These are phyloP conservation scores for Campoletis raptor DNA, from an alignment of 2,888 invertebrate species.

Conservation along the genomic window DNA sequence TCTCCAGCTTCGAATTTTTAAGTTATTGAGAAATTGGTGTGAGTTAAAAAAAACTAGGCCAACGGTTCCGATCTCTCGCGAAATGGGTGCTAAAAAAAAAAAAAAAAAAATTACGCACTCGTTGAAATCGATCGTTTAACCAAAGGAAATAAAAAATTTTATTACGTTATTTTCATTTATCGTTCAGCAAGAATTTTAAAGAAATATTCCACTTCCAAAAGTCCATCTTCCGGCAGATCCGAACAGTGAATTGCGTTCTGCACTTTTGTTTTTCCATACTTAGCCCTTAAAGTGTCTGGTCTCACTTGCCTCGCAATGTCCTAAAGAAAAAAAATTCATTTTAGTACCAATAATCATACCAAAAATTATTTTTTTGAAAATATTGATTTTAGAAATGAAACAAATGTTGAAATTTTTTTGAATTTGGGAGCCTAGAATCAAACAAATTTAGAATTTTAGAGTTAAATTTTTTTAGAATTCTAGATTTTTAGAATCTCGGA, in stretches of 20 bases:
- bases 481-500: too few relatives aligned
- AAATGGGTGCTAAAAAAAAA: neutral
- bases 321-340: conserved; percentile 84
- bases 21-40: neutral
- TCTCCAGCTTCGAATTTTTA: neutral
- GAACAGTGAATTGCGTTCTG: conserved; percentile 97
- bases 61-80: neutral
- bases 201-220: conserved; percentile 93
- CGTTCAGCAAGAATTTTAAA: conserved; percentile 88
- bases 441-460: too few relatives aligned
- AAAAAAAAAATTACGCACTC: neutral
- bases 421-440: neutral
- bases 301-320: conserved; percentile 94
- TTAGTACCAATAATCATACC: neutral
- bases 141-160: neutral
- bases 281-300: conserved; percentile 93
- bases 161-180: neutral
- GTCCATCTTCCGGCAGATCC: conserved; percentile 95
- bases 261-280: conserved; percentile 92
- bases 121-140: neutral
- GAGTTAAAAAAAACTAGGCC: neutral
- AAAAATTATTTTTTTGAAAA: neutral
- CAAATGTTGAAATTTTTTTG: neutral
- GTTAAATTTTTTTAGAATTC: too few relatives aligned
- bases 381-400: neutral